phyloP scores from a whole-genome alignment of 2,113 vertebrate genomes.

The Kryptolebias marmoratus region DNA sequence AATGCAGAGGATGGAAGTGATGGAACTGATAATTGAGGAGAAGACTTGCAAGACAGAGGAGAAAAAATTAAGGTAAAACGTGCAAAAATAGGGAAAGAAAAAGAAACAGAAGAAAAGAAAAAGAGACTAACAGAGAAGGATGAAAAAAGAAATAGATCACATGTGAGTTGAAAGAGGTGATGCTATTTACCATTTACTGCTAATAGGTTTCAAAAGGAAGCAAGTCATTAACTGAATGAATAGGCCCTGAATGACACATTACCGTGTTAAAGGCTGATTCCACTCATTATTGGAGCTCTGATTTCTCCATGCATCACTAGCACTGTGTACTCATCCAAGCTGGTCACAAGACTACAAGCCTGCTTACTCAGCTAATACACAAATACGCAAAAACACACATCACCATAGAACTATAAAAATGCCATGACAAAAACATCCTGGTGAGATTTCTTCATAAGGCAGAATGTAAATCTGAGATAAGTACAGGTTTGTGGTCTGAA shows the following conservation, averaged over 20 bases:
- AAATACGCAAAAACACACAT: constrained; percentile 6
- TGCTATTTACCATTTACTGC: constrained; percentile 72
- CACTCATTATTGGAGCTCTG: constrained; percentile 70
- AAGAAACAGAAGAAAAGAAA: constrained; percentile 5
- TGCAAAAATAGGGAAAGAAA: neutral
- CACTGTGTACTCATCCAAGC: constrained; percentile 27
- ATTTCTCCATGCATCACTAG: constrained; percentile 72
- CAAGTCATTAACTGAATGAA: constrained; percentile 76
- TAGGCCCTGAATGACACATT: constrained; percentile 78
- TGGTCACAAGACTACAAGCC: constrained; percentile 46
- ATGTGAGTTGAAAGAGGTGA: constrained; percentile 51
- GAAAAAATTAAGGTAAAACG: neutral
- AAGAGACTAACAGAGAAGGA: constrained; percentile 2
- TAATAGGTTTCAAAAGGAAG: constrained; percentile 80
- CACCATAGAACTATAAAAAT: neutral
- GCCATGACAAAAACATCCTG: constrained; percentile 3
- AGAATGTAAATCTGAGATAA: constrained; percentile 20
- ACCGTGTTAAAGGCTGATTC: constrained; percentile 77
- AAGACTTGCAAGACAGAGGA: neutral
- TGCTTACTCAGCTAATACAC: constrained; percentile 68
- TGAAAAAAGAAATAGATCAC: constrained; percentile 31
- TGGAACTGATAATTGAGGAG: neutral
- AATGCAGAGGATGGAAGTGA: neutral
- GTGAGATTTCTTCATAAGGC: constrained; percentile 11
- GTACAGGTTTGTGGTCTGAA: constrained; percentile 15